Evolutionary conservation across 2,113 vertebrate genomes (phyloP).

Genomic region (Strix aluco): DNA sequence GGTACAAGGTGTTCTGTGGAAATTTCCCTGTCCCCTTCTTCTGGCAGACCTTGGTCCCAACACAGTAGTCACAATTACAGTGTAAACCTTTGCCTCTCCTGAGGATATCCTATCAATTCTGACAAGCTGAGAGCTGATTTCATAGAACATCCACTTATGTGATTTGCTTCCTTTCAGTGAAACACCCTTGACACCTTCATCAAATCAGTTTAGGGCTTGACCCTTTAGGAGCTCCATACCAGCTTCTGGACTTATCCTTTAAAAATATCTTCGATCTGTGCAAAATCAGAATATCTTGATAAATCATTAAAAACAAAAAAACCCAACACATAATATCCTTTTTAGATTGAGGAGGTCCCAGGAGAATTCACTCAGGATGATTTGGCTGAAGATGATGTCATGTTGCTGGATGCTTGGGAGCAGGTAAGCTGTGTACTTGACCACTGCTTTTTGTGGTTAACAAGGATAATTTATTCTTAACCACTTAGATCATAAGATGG

Average conservation of each 20-base stretch:
- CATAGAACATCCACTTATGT: background rate
- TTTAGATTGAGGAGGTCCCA: constrained; percentile 91
- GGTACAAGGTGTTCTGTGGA: background rate
- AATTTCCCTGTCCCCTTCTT: background rate
- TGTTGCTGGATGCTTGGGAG: constrained; percentile 92
- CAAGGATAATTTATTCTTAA: background rate
- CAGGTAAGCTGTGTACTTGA: constrained; percentile 77
- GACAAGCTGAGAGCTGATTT: background rate
- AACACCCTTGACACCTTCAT: background rate
- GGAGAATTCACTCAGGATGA: constrained; percentile 92
- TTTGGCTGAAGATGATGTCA: constrained; percentile 93
- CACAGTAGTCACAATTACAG: background rate
- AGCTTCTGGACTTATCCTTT: background rate
- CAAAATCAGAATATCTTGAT: background rate
- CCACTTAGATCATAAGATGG: background rate
- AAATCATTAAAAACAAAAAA: background rate
- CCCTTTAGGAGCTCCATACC: background rate
- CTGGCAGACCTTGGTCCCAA: background rate
- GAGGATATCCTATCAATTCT: background rate
- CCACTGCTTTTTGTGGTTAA: background rate
- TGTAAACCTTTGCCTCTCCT: background rate
- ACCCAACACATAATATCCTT: background rate
- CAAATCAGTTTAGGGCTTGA: background rate
- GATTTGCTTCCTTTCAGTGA: constrained; percentile 3
- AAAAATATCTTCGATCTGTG: background rate